Evolutionary conservation across 2,113 vertebrate species (phyloP), one percentile per base, ranked within the genome.

Genomic region (Sander vitreus): DNA sequence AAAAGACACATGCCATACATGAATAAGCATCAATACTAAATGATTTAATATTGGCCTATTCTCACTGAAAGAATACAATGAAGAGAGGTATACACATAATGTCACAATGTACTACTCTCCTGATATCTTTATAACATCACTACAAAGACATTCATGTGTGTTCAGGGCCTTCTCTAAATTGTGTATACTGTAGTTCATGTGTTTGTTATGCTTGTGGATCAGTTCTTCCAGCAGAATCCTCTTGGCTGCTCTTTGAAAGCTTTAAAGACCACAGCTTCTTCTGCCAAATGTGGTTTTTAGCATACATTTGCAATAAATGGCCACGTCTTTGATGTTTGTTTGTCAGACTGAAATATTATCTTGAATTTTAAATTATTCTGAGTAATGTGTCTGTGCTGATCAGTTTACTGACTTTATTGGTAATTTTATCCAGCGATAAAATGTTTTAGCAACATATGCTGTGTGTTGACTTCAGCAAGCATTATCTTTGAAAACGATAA

Each of bases 391-490:
- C 65, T 68, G 10, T 51, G 54, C 60, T 60, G 54, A 57, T 80
- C 70, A 67, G 8, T 65, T 11, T 36, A 23, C 51, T 27, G 30
- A 71, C 18, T 60, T 65, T 59, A 58, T n/a, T 63, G 58, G 5
- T 81, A 15, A 2, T 6, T 67, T 65, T 16, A 39, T 63, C 19
- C 4, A 5, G 18, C 8, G 1, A 79, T 16, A 39, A 39, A 39
- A 73, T 74, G 53, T 69, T 54, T 58, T 50, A 39, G 54, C 39
- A 60, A 53, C 54, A 39, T 30, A 66, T 69, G 10, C 39, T 21
- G 30, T 47, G 59, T 48, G 23, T 63, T 58, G 48, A n/a, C 39
- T 62, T 68, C 63, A 81, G 65, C 27, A 48, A 53, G 45, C 30
- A 6, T 57, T 62, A 50, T 57, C 62, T 72, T 51, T 84, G 23